Evolutionary conservation across 2,888 invertebrate species (phyloP).

Genomic region (Drosophila atroscutellata): DNA sequence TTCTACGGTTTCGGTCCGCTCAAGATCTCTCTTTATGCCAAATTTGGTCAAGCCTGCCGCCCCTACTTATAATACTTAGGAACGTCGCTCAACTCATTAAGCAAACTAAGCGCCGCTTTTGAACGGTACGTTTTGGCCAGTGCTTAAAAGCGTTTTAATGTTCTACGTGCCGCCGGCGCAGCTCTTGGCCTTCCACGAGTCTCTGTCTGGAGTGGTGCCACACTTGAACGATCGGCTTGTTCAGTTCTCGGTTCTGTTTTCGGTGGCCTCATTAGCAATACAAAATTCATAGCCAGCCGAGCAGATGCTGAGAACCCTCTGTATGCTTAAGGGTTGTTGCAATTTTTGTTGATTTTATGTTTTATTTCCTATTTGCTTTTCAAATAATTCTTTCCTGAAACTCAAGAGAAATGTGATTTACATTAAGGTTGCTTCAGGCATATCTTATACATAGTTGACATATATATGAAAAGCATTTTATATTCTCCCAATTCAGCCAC

Average conservation of each 20-base stretch:
- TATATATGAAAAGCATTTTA: not conserved
- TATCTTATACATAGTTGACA: not conserved
- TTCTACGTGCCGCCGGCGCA: slow-evolving; percentile 49
- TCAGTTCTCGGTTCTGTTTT: slow-evolving; percentile 26
- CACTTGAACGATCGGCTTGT: slow-evolving; percentile 49
- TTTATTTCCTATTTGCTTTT: not conserved
- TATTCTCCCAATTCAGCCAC: not conserved
- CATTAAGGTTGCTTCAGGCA: not conserved
- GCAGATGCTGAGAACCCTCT: not conserved
- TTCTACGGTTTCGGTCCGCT: slow-evolving; percentile 18
- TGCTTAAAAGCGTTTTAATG: slow-evolving; percentile 47
- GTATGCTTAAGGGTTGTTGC: not conserved
- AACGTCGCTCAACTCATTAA: slow-evolving; percentile 54
- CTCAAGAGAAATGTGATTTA: not conserved
- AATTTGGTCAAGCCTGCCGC: slow-evolving; percentile 76
- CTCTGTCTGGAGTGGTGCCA: slow-evolving; percentile 33
- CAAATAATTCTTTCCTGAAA: not conserved
- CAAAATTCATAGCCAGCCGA: not conserved
- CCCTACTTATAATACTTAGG: slow-evolving; percentile 65
- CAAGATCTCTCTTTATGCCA: slow-evolving; percentile 45
- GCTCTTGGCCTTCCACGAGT: slow-evolving; percentile 13
- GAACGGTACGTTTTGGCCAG: slow-evolving; percentile 24
- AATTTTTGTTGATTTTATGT: not conserved
- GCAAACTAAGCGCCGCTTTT: slow-evolving; percentile 68
- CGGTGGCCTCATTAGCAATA: slow-evolving; percentile 36